Conservation (phyloP, 1,140 invertebrate species). For the Pogonomyrmex californicus region DNA sequence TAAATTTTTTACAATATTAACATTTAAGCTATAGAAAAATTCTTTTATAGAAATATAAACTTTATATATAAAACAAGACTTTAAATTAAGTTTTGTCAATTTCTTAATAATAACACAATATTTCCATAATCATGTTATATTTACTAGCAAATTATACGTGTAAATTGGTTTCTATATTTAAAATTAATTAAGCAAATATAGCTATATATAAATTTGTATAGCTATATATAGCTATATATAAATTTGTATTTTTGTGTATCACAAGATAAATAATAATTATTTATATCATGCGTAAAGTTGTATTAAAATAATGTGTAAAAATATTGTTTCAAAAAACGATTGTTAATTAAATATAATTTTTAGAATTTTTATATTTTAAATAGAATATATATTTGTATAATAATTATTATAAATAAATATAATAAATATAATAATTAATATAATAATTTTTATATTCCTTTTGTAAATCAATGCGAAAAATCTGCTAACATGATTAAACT, state of each 20-base stretch:
- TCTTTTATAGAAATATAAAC: not conserved
- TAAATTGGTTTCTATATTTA: not conserved
- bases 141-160: not conserved
- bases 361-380: no score
- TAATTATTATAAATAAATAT: no score
- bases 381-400: no score
- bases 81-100: not conserved
- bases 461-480: not conserved
- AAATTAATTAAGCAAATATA: not conserved
- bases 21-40: not conserved
- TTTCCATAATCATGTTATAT: not conserved
- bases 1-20: not conserved
- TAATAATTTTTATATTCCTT: not conserved
- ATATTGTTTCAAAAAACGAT: not conserved
- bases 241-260: not conserved
- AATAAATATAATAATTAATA: not conserved
- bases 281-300: not conserved
- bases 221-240: not conserved
- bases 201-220: not conserved
- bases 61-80: not conserved
- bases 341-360: not conserved
- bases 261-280: conserved; percentile 1
- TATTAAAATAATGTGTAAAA: not conserved
- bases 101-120: not conserved
- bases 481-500: not conserved